Evolutionary conservation across 1,140 invertebrate genomes (phyloP), one percentile per base, ranked within the genome.

Genomic region (Drosophila nigromelanica): DNA sequence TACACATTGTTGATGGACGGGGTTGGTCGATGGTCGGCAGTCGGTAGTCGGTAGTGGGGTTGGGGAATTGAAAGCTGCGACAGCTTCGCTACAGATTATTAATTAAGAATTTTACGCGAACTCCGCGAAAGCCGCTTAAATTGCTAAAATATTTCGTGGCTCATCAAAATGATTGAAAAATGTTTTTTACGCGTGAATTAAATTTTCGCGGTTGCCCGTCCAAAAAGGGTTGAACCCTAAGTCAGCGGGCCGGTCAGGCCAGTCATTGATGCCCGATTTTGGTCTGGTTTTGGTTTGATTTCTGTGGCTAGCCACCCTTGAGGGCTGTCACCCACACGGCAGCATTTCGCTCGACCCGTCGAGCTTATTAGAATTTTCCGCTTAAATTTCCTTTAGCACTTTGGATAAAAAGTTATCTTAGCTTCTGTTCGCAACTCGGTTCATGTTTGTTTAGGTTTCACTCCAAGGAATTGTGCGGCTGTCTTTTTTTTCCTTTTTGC

Each of bases 341-440:
- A 24, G 40, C n/a, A 15, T 58, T 58, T 15, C 35, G 18, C 30
- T 55, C 50, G 24, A 67, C 35, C 48, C 66, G 56, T 50, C 45
- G 58, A 89, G 82, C 82, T 87, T 87, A 87, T 87, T 87, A 87
- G 78, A 89, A 87, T 87, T 87, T 87, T 87, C 83, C 82, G 82
- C 82, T 87, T 89, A 89, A 87, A 89, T 89, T 82, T 89, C 64
- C 82, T 87, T 87, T 83, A 69, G 66, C 82, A 82, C 78, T 82
- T 79, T 37, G 47, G 35, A 6, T 51, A 63, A 76, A 80, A 80
- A 71, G 66, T 79, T 79, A 56, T 89, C 82, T 87, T 76, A 35
- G 54, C 64, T 61, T 66, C 78, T 75, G 42, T 52, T 54, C 48
- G 63, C 43, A 45, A 55, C 40, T 43, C 63, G 70, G 43, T 59